Evolutionary conservation across 2,888 invertebrate species (phyloP).

Genomic region (Agrochola macilenta): DNA sequence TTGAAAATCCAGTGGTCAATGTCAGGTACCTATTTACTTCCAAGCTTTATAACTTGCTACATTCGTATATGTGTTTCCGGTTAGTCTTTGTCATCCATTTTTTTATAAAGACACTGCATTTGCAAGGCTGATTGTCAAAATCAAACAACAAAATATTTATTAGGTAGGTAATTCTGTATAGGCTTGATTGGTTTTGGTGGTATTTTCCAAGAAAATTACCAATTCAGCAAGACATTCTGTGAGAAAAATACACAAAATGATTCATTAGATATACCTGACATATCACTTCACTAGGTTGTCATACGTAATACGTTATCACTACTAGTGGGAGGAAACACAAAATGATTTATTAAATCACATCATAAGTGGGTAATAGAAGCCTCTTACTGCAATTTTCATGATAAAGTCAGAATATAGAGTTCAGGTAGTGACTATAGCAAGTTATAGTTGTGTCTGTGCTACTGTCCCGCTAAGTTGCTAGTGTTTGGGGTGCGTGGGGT

Average conservation of each 20-base stretch:
- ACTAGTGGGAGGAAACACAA: neutral
- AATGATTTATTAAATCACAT: neutral
- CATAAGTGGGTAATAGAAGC: neutral
- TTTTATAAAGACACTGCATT: neutral
- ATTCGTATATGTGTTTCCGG: too few species aligned
- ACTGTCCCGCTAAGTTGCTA: slow-evolving; percentile 53
- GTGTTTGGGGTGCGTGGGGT: slow-evolving; percentile 50
- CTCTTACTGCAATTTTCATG: neutral
- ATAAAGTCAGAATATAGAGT: too few species aligned
- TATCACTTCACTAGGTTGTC: neutral
- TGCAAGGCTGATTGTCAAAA: neutral
- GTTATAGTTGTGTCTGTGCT: slow-evolving; percentile 32
- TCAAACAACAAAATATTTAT: neutral
- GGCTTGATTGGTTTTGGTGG: neutral
- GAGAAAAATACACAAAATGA: neutral
- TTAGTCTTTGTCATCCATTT: too few species aligned
- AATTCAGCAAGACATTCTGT: neutral
- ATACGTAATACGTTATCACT: too few species aligned
- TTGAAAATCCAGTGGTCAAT: neutral
- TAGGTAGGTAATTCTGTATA: neutral
- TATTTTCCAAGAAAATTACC: neutral
- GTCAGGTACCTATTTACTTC: neutral
- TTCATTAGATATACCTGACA: neutral
- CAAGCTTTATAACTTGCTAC: too few species aligned
- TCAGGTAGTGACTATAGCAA: neutral